Evolutionary conservation across 2,888 invertebrate genomes (phyloP).

Genomic region (Lepetodrilus schrolli): DNA sequence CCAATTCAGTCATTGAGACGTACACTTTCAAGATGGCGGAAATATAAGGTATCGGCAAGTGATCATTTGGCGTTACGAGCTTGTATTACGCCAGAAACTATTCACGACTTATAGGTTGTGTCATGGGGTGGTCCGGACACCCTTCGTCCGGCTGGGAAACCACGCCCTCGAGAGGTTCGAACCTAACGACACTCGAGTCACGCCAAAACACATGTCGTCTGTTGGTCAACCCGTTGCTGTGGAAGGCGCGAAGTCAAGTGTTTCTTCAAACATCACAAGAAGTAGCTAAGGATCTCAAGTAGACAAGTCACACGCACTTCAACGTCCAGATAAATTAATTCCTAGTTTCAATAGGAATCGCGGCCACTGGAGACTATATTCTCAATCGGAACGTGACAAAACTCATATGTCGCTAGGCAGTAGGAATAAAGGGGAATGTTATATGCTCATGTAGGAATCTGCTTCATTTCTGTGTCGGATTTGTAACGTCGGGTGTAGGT

Average conservation of each 20-base stretch:
- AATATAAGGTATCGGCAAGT: neutral
- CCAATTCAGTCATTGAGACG: neutral
- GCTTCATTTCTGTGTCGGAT: too few relatives aligned
- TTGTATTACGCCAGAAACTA: too few relatives aligned
- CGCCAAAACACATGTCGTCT: constrained; percentile 21
- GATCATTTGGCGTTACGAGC: too few relatives aligned
- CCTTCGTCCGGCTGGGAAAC: neutral
- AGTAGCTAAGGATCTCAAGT: neutral
- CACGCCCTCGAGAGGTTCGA: neutral
- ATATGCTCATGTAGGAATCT: too few relatives aligned
- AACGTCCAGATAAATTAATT: neutral
- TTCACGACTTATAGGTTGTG: too few relatives aligned
- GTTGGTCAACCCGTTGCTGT: constrained; percentile 6
- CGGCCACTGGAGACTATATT: too few relatives aligned
- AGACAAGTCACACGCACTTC: neutral
- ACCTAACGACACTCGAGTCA: neutral
- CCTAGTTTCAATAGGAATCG: too few relatives aligned
- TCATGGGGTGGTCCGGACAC: neutral
- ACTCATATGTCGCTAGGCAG: too few relatives aligned
- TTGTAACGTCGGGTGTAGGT: too few relatives aligned
- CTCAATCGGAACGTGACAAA: too few relatives aligned
- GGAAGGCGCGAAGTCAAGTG: neutral
- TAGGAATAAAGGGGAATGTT: too few relatives aligned
- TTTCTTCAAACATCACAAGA: constrained; percentile 1
- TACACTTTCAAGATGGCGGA: constrained; percentile 24